Base-by-base conservation (phyloP, 2,113 vertebrate species). In the Glaucomys volans region DNA sequence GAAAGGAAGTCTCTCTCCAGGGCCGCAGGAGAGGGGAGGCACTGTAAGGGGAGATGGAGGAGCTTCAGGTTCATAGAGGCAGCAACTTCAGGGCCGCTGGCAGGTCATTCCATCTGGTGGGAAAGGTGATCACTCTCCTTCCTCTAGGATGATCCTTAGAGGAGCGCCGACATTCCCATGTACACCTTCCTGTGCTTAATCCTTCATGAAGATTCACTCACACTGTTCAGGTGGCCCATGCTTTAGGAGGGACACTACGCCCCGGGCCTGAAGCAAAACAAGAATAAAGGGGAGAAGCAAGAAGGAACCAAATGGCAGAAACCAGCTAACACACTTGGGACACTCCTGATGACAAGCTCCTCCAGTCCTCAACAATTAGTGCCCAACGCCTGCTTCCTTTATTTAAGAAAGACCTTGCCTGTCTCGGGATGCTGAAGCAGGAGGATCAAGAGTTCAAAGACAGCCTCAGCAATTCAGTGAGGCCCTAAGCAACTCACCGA, bases 291-390 rank as follows among this genome's bases (percentile, higher is more conserved):
- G 26, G 32, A 44, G 32, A 75, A 47, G 24, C 77, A 14, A 2
- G 30, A 86, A 74, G 71, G 47, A 87, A 28, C 6, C 75, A 37
- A 95, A 85, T 8, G 17, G 54, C 47, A 75, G 26, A 26, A 84
- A 40, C 32, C 57, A 17, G 24, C 17, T 9, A 44, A 50, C 10
- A 37, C 18, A 85, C 4, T 26, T 59, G 32, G 3, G 52, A 37
- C 47, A 79, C 16, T 64, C 0, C 0, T 16, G 26, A 59, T 22
- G 2, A 57, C n/a, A 75, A 69, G 30, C 20, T 72, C 20, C 2
- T 30, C 17, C 24, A 22, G 14, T 62, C 32, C 30, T 80, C 47
- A 66, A 20, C 54, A 67, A 1, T 42, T 8, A 64, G 14, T 35
- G 18, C 30, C 62, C 57, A 16, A 14, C 44, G 52, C 9, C 74